These are phyloP conservation scores for Dolichopus griseipennis DNA, from an alignment of 2,888 invertebrate species.

Conservation along the genomic window DNA sequence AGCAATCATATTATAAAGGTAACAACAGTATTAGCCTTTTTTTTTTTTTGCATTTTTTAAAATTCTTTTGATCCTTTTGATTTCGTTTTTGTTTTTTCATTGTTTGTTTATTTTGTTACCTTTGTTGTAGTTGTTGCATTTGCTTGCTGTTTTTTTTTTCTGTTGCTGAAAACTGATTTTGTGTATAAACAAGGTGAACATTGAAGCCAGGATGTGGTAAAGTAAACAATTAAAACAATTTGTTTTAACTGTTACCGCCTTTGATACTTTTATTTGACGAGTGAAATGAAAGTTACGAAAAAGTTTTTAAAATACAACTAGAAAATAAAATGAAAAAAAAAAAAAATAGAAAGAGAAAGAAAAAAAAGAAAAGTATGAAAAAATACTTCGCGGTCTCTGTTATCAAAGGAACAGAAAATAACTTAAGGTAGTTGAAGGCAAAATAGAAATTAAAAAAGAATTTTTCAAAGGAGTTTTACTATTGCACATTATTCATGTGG, in stretches of 20 bases:
- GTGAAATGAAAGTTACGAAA: conserved; percentile 1
- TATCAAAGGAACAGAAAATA: neutral
- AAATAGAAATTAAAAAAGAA: too few species aligned
- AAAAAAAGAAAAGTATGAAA: neutral
- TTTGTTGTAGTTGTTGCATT: too few species aligned
- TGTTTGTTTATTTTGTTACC: too few species aligned
- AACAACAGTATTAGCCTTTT: neutral
- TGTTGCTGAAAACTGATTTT: too few species aligned
- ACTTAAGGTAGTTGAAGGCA: too few species aligned
- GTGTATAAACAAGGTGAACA: neutral
- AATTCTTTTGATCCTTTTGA: neutral
- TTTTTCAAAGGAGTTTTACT: too few species aligned
- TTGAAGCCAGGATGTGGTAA: neutral
- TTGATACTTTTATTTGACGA: conserved; percentile 2
- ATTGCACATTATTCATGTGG: too few species aligned
- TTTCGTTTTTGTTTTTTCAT: too few species aligned
- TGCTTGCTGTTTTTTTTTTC: too few species aligned
- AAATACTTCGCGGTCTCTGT: neutral
- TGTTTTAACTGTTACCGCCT: conserved; percentile 1
- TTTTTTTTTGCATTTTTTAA: neutral
- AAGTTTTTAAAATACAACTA: neutral
- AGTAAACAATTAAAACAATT: conserved; percentile 6
- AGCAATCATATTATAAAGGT: neutral
- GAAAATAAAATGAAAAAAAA: too few species aligned
- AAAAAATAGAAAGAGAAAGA: neutral